Percentiles rank a stretch among this genome's conserved stretches.
These are phyloP conservation scores for Zaprionus africanus DNA, from an alignment of 1,140 invertebrate genomes.

Conservation along the genomic window DNA sequence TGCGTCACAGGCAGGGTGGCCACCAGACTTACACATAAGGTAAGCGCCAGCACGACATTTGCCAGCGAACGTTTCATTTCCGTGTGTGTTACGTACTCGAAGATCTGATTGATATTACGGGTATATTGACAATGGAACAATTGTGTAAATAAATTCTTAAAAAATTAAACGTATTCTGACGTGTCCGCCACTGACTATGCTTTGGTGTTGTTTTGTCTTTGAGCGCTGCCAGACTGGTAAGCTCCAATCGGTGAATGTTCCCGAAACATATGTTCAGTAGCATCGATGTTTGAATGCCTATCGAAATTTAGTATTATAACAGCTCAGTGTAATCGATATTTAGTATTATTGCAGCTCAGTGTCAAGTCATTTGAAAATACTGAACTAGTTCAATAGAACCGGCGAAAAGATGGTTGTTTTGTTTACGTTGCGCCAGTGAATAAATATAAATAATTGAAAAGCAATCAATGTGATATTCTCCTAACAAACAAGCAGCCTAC, in stretches of 20 bases:
- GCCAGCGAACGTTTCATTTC: constrained; percentile 43
- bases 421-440: not conserved
- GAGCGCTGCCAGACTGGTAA: constrained; percentile 14
- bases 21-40: constrained; percentile 27
- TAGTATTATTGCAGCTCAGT: not conserved
- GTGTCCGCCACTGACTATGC: constrained; percentile 26
- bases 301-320: not conserved
- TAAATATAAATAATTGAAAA: not conserved
- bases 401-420: not conserved
- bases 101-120: constrained; percentile 11
- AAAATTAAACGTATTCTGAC: constrained; percentile 37
- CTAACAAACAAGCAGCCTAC: not conserved
- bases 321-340: not conserved
- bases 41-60: constrained; percentile 40
- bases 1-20: constrained; percentile 69
- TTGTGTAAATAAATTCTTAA: constrained; percentile 36
- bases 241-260: not conserved
- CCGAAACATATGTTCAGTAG: not conserved
- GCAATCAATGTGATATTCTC: not conserved
- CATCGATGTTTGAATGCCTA: not conserved
- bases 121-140: constrained; percentile 18
- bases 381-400: constrained; percentile 4
- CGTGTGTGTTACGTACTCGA: constrained; percentile 17
- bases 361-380: not conserved
- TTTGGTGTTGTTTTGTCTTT: constrained; percentile 27